These are phyloP conservation scores for Spilarctia lutea DNA, from an alignment of 2,888 invertebrate species.

Conservation along the genomic window DNA sequence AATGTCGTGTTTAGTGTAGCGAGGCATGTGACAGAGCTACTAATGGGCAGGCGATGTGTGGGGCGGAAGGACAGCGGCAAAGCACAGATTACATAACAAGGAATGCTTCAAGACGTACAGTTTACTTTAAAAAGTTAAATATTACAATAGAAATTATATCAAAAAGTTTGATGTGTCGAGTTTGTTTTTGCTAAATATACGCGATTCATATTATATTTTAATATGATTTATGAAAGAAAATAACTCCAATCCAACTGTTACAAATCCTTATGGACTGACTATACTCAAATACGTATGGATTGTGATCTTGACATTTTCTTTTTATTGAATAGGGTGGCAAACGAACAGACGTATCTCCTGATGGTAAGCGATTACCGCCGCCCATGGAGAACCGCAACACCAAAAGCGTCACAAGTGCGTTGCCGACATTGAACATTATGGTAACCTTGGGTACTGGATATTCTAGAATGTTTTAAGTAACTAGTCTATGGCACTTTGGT, in stretches of 20 bases:
- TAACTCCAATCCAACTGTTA: not conserved
- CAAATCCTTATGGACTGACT: too few relatives aligned
- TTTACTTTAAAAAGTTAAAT: not conserved
- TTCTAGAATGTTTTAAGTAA: too few relatives aligned
- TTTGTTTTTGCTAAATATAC: not conserved
- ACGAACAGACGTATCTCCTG: too few relatives aligned
- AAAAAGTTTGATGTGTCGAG: not conserved
- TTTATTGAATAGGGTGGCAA: too few relatives aligned
- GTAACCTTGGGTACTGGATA: too few relatives aligned
- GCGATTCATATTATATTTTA: not conserved
- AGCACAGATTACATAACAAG: slow-evolving; percentile 65
- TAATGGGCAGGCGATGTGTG: slow-evolving; percentile 81
- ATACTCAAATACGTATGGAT: too few relatives aligned
- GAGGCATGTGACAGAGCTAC: slow-evolving; percentile 82
- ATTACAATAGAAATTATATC: not conserved
- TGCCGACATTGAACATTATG: too few relatives aligned
- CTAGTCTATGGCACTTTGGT: too few relatives aligned
- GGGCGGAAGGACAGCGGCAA: slow-evolving; percentile 80
- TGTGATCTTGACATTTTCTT: too few relatives aligned
- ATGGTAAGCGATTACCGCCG: too few relatives aligned
- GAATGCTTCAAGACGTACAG: slow-evolving; percentile 30
- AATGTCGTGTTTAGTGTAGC: slow-evolving; percentile 82
- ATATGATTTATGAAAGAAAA: not conserved
- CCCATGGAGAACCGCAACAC: too few relatives aligned
- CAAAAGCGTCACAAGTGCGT: too few relatives aligned